These are phyloP conservation scores for Oasisia sp. DNA, from an alignment of 2,888 invertebrate species.

Conservation along the genomic window DNA sequence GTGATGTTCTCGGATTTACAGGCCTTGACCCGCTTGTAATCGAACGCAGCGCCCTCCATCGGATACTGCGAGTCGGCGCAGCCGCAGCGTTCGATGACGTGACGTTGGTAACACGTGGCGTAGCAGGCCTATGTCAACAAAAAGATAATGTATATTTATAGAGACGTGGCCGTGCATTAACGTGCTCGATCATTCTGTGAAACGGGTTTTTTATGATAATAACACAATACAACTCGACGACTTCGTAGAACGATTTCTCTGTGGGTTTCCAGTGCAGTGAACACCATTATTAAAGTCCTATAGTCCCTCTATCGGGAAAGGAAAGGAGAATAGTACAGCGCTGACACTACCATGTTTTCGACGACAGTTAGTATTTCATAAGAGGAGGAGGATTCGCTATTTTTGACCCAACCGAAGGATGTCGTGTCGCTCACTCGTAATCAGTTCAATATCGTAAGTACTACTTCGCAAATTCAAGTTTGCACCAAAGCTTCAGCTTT, in stretches of 20 bases:
- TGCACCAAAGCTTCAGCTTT: neutral
- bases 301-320: no score
- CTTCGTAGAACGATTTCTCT: neutral
- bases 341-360: no score
- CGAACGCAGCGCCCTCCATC: slow-evolving; percentile 22
- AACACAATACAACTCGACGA: neutral
- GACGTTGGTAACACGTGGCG: slow-evolving; percentile 25
- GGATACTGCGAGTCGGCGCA: slow-evolving; percentile 26
- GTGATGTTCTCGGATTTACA: slow-evolving; percentile 17
- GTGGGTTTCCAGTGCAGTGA: neutral
- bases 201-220: neutral
- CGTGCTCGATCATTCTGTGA: neutral
- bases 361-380: no score
- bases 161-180: neutral
- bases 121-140: slow-evolving; percentile 18
- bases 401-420: no score
- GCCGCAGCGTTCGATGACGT: slow-evolving; percentile 25
- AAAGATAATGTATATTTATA: neutral
- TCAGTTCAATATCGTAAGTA: no score
- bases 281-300: neutral
- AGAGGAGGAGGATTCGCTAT: no score
- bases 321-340: no score
- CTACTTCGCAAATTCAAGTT: no score
- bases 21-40: neutral
- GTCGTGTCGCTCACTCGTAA: no score